Conservation (phyloP, 2,888 invertebrate species). For the Drosophila formosana region DNA sequence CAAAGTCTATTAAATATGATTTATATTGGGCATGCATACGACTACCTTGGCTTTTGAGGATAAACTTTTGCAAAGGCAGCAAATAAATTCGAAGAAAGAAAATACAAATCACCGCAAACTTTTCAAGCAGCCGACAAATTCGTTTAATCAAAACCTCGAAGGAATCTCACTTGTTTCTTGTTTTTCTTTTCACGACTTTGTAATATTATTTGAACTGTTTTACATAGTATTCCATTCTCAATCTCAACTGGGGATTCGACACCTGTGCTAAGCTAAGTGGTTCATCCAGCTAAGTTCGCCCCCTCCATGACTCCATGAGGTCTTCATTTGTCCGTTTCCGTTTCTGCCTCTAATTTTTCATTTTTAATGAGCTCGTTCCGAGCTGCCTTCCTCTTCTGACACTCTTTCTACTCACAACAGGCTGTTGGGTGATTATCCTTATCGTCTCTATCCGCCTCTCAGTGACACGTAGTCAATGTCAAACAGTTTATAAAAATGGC, state of each 20-base stretch:
- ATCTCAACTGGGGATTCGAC: neutral
- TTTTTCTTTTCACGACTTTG: constrained; percentile 9
- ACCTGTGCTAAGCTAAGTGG: constrained; percentile 17
- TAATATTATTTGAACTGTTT: constrained; percentile 3
- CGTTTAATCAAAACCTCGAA: constrained; percentile 5
- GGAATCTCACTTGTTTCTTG: constrained; percentile 6
- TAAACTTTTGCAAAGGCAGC: constrained; percentile 19
- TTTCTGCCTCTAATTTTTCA: constrained; percentile 37
- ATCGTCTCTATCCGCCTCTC: constrained; percentile 5
- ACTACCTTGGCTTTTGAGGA: constrained; percentile 21
- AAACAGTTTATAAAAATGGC: constrained; percentile 33
- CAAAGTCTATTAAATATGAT: constrained; percentile 48
- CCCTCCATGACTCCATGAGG: neutral
- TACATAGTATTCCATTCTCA: constrained; percentile 6
- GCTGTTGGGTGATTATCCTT: constrained; percentile 12
- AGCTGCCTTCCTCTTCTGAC: neutral
- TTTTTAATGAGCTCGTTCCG: constrained; percentile 38
- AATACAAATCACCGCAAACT: constrained; percentile 43
- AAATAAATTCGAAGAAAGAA: constrained; percentile 22
- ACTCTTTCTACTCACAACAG: neutral
- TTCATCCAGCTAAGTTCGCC: neutral
- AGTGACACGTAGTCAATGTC: constrained; percentile 20
- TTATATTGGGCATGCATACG: constrained; percentile 32
- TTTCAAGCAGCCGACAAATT: constrained; percentile 12
- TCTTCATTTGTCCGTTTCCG: constrained; percentile 11